A percentile compares a stretch with the other conserved stretches of the same genome.
Conservation (phyloP, 2,113 vertebrate genomes). For the Lynx canadensis region DNA sequence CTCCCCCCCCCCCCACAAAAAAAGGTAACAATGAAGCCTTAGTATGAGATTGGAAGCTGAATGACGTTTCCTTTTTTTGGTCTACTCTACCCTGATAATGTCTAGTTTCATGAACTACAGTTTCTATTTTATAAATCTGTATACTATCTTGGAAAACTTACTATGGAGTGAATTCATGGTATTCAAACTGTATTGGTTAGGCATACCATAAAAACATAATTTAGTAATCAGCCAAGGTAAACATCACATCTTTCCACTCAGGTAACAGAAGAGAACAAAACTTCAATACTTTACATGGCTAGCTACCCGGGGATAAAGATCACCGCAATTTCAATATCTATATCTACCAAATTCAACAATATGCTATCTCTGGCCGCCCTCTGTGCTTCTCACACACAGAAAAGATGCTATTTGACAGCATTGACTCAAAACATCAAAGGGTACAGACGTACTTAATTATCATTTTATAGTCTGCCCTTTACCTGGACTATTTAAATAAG, state of each 20-base stretch:
- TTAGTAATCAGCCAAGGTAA: neutral
- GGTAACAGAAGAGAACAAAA: neutral
- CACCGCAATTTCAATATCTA: neutral
- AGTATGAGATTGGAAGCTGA: neutral
- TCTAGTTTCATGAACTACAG: neutral
- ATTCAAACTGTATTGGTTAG: neutral
- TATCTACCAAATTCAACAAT: neutral
- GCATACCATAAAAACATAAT: neutral
- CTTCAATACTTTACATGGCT: neutral
- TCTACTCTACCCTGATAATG: neutral
- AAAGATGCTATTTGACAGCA: neutral
- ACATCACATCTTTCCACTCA: neutral
- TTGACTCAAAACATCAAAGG: slow-evolving; percentile 40
- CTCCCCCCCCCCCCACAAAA: neutral
- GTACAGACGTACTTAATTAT: neutral
- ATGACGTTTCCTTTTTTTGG: neutral
- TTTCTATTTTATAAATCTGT: neutral
- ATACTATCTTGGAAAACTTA: neutral
- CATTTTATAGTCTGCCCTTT: slow-evolving; percentile 45
- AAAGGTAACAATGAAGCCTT: neutral
- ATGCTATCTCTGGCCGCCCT: neutral
- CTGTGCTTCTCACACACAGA: neutral
- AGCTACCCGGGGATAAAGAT: neutral
- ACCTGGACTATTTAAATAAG: neutral
- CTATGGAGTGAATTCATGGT: neutral